Evolutionary conservation across 2,797 vertebrate species (phyloP).

Genomic region (Hippoglossus hippoglossus): DNA sequence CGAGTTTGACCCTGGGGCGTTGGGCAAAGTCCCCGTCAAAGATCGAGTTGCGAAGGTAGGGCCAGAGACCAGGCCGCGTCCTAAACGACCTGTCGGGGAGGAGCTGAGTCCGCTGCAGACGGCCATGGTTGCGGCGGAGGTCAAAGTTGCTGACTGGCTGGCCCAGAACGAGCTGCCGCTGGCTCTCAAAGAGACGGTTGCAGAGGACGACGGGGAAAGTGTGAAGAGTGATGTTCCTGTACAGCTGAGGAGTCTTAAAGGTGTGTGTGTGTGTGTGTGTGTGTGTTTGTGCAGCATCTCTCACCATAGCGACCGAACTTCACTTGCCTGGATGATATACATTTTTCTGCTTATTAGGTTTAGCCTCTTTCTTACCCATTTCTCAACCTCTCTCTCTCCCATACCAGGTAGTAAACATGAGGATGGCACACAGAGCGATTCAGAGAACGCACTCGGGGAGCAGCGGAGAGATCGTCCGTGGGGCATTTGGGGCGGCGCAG

Average conservation of each 20-base stretch:
- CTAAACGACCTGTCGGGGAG: constrained; percentile 88
- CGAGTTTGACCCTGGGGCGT: constrained; percentile 91
- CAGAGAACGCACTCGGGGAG: constrained; percentile 91
- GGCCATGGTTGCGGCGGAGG: constrained; percentile 95
- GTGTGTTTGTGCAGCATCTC: constrained; percentile 3
- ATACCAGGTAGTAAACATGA: constrained; percentile 93
- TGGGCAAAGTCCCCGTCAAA: constrained; percentile 91
- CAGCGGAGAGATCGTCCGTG: constrained; percentile 83
- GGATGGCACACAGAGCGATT: constrained; percentile 96
- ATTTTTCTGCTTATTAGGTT: background rate
- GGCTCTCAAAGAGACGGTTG: constrained; percentile 88
- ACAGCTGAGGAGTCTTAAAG: constrained; percentile 94
- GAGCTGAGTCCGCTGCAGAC: constrained; percentile 94
- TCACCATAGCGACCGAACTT: background rate
- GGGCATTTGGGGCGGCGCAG: constrained; percentile 81
- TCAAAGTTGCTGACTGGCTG: constrained; percentile 97
- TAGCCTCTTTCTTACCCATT: background rate
- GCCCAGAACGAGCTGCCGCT: constrained; percentile 96
- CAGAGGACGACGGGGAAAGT: constrained; percentile 94
- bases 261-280: constrained; percentile 75
- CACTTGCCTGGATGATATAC: background rate
- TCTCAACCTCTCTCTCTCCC: constrained; percentile 20
- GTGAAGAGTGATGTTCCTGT: constrained; percentile 97
- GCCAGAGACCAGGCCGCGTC: constrained; percentile 89
- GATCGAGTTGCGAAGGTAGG: constrained; percentile 90